phyloP scores from a whole-genome alignment of 2,888 invertebrate species.

The Psylliodes chrysocephalus region DNA sequence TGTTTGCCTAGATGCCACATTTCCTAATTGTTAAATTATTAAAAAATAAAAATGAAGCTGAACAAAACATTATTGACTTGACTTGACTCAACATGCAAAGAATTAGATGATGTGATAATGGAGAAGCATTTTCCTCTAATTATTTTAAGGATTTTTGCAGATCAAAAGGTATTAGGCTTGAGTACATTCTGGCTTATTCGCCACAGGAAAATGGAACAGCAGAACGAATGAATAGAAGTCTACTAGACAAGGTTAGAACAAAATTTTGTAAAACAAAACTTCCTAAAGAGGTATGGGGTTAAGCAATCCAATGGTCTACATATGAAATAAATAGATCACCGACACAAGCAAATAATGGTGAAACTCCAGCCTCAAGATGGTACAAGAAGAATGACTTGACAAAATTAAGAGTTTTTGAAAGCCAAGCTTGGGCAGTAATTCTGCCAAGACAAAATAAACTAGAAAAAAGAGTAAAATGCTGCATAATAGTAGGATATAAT shows the following conservation, averaged over 20 bases:
- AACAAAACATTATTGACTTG: constrained; percentile 34
- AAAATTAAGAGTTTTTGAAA: constrained; percentile 46
- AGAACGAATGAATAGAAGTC: too few relatives aligned
- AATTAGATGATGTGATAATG: constrained; percentile 38
- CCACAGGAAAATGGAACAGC: constrained; percentile 50
- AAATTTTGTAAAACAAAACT: constrained; percentile 41
- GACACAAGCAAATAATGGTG: too few relatives aligned
- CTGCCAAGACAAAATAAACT: too few relatives aligned
- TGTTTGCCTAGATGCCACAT: too few relatives aligned
- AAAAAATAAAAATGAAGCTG: constrained; percentile 36
- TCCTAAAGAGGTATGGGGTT: constrained; percentile 43
- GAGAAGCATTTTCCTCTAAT: too few relatives aligned
- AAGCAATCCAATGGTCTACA: constrained; percentile 45
- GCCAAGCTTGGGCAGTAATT: too few relatives aligned
- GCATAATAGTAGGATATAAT: constrained; percentile 47
- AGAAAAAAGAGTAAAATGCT: constrained; percentile 39
- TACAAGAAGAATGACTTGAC: constrained; percentile 41
- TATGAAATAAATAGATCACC: constrained; percentile 47
- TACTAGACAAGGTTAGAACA: too few relatives aligned
- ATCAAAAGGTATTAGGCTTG: constrained; percentile 35
- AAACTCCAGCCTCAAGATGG: constrained; percentile 41
- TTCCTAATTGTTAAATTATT: constrained; percentile 35
- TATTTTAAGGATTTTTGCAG: too few relatives aligned
- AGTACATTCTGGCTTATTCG: constrained; percentile 42
- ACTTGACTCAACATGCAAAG: constrained; percentile 31